Conservation (phyloP, 1,140 invertebrate genomes). For the Theocolax elegans region DNA sequence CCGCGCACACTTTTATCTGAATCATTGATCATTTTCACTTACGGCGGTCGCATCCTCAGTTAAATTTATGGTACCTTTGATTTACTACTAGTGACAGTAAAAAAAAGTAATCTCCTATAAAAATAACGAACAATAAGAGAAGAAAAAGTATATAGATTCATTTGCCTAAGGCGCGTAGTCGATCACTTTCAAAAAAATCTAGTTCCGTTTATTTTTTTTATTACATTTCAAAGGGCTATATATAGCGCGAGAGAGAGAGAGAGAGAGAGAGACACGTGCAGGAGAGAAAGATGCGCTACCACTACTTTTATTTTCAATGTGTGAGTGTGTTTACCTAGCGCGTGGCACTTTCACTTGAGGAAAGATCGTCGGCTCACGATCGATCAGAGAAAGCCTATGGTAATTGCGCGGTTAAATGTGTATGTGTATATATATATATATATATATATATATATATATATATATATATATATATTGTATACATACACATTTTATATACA, state of each 20-base stretch:
- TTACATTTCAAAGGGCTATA: neutral
- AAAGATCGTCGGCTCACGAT: slow-evolving; percentile 21
- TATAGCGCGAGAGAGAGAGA: neutral
- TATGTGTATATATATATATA: too few species aligned
- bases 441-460: too few species aligned
- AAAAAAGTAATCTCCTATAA: too few species aligned
- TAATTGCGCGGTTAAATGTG: slow-evolving; percentile 8
- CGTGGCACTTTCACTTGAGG: slow-evolving; percentile 20
- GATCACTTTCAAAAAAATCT: neutral
- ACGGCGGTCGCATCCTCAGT: neutral
- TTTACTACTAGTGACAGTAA: too few species aligned
- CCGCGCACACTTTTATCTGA: slow-evolving; percentile 6
- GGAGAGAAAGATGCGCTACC: too few species aligned
- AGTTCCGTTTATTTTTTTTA: too few species aligned
- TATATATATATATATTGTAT: too few species aligned
- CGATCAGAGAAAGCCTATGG: slow-evolving; percentile 38
- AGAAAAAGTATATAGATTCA: too few species aligned
- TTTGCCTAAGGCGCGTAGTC: too few species aligned
- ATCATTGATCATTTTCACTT: slow-evolving; percentile 30
- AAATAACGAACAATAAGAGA: too few species aligned
- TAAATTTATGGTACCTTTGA: slow-evolving; percentile 19
- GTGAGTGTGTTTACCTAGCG: neutral
- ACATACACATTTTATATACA: too few species aligned
- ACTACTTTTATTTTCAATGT: too few species aligned
- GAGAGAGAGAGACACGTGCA: neutral